Base-by-base conservation (phyloP, 2,888 invertebrate species). In the Apodemia mormo region DNA sequence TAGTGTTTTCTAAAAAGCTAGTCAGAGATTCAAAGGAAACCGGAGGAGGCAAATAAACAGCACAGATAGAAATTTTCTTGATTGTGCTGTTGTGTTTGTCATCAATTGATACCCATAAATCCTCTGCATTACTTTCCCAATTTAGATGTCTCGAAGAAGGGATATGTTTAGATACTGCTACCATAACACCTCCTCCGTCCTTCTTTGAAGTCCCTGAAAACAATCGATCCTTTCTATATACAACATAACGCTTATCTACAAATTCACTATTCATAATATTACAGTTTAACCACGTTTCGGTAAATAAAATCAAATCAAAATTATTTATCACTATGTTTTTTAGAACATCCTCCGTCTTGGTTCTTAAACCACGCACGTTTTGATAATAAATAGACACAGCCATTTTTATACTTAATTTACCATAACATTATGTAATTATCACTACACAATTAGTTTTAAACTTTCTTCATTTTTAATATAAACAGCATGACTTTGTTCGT, bases 111-210 rank as follows among this genome's bases (percentile, higher is more conserved):
- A 61, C 14, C 33, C 33, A 61, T 12, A 61, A 30, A 61, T 61
- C 61, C 12, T 61, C 61, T 33, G 61, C 29, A 58, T 9, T 30
- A 10, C 58, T 58, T 30, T 58, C 58, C 30, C 33, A 33, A 58
- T 58, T 30, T 33, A 30, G 1, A 10, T 12, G 29, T 10, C 58
- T 58, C 4, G 12, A 33, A 12, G 30, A 58, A 12, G 9, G 5
- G 12, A 58, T 58, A 22, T 58, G 30, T 12, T 30, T 58, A 29
- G 30, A 58, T 10, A 58, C 58, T 29, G 58, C 58, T 3, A 58
- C 12, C 58, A 58, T 33, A 33, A 58, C 58, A 12, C 58, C 58
- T 58, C 58, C 58, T 58, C 58, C 58, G 29, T 58, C 58, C 5
- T 30, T 58, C 29, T 58, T 58, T 12, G 58, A 30, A 33, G 12